Conservation (phyloP, 2,113 vertebrate genomes). For the Oreocharis arfaki region DNA sequence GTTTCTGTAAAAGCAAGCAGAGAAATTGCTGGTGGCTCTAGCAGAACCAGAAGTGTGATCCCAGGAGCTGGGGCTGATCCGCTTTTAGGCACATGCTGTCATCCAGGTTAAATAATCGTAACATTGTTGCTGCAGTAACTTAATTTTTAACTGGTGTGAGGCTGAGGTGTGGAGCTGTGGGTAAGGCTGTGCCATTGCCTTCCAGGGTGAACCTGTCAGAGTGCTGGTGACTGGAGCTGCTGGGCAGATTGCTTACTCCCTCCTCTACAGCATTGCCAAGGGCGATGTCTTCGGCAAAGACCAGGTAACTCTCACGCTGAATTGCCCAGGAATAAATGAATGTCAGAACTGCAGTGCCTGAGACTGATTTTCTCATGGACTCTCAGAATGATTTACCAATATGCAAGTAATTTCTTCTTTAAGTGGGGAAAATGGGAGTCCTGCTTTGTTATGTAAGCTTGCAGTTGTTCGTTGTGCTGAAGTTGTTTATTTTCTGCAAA, state of each 20-base stretch:
- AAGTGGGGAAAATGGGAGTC: background rate
- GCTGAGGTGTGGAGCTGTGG: background rate
- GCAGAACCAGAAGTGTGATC: background rate
- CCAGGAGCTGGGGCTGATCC: background rate
- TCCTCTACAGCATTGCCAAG: constrained; percentile 93
- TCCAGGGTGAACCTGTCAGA: constrained; percentile 85
- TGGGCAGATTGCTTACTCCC: constrained; percentile 95
- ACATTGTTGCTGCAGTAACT: background rate
- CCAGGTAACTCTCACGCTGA: constrained; percentile 78
- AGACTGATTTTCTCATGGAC: background rate
- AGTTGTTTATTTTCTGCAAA: background rate
- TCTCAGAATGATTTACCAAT: background rate
- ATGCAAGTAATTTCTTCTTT: background rate
- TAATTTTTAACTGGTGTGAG: background rate
- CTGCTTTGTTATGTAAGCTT: background rate
- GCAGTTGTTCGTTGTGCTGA: background rate
- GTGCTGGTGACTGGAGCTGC: constrained; percentile 96
- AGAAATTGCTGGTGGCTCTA: background rate
- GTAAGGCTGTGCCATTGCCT: constrained; percentile 1
- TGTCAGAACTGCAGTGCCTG: background rate
- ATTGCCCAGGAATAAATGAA: background rate
- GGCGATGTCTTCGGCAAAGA: constrained; percentile 97
- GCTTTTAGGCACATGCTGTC: background rate
- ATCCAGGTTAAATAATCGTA: background rate
- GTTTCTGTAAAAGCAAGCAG: background rate